Conservation (phyloP, 1,140 invertebrate genomes). For the Bombus polaris region DNA sequence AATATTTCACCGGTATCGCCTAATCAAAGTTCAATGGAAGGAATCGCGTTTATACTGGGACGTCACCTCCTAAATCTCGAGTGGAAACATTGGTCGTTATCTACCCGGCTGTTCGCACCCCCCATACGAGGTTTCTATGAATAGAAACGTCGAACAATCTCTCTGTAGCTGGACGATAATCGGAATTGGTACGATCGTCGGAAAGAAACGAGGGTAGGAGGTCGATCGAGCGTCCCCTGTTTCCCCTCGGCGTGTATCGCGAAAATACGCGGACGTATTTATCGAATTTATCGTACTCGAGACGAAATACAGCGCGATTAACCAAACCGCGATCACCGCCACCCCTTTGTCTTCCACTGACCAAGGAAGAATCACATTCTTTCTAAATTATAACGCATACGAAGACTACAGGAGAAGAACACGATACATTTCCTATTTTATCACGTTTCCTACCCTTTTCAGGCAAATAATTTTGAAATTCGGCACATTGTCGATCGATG, state of each 20-base stretch:
- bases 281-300: slow-evolving; percentile 8
- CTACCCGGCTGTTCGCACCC: not conserved
- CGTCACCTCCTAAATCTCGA: slow-evolving; percentile 10
- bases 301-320: slow-evolving; percentile 51
- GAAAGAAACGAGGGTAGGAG: slow-evolving; percentile 69
- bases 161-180: slow-evolving; percentile 37
- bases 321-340: slow-evolving; percentile 11
- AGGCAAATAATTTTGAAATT: no score
- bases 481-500: no score
- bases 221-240: slow-evolving; percentile 44
- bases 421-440: no score
- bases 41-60: no score
- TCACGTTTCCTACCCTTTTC: no score
- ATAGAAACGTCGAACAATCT: slow-evolving; percentile 18
- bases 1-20: no score
- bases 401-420: no score
- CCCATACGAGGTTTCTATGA: slow-evolving; percentile 10
- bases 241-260: slow-evolving; percentile 8
- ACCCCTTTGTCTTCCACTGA: slow-evolving; percentile 4
- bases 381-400: no score
- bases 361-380: not conserved
- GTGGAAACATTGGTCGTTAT: slow-evolving; percentile 6
- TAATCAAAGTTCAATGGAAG: no score
- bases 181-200: slow-evolving; percentile 49
- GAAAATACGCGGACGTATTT: slow-evolving; percentile 38